phyloP scores from a whole-genome alignment of 2,888 invertebrate genomes.

The Perdita meconis region DNA sequence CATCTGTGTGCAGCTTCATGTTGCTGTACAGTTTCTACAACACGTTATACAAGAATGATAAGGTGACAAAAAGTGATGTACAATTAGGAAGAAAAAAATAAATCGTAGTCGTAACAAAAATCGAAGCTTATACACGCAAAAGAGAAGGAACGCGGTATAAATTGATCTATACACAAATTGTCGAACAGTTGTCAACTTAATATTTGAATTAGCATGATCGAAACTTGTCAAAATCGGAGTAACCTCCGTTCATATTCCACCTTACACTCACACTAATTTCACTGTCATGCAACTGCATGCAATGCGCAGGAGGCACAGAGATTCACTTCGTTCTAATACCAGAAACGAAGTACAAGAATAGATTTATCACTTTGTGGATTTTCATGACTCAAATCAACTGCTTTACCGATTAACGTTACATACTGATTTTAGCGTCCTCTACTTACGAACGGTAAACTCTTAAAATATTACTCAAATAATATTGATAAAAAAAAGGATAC shows the following conservation, averaged over 20 bases:
- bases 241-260: constrained; percentile 48
- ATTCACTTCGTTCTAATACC: no score
- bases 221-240: constrained; percentile 58
- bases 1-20: constrained; percentile 83
- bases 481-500: no score
- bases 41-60: constrained; percentile 20
- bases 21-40: constrained; percentile 52
- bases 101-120: constrained; percentile 46
- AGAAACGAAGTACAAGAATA: no score
- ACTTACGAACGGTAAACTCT: no score
- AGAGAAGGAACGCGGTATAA: constrained; percentile 28
- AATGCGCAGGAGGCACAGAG: background rate
- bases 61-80: constrained; percentile 32
- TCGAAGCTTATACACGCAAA: constrained; percentile 56
- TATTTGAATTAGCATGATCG: constrained; percentile 55
- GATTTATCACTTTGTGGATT: no score
- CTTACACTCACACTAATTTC: background rate
- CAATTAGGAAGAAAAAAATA: constrained; percentile 33
- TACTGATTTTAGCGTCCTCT: no score
- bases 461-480: no score
- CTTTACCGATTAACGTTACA: no score
- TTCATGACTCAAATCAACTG: no score
- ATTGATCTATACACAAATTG: constrained; percentile 32
- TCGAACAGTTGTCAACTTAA: constrained; percentile 62
- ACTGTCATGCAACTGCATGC: background rate